Percentiles rank a stretch among this genome's conserved stretches.
Evolutionary conservation across 1,140 invertebrate species (phyloP).

Genomic region (Pseudomyrmex cubaensis): DNA sequence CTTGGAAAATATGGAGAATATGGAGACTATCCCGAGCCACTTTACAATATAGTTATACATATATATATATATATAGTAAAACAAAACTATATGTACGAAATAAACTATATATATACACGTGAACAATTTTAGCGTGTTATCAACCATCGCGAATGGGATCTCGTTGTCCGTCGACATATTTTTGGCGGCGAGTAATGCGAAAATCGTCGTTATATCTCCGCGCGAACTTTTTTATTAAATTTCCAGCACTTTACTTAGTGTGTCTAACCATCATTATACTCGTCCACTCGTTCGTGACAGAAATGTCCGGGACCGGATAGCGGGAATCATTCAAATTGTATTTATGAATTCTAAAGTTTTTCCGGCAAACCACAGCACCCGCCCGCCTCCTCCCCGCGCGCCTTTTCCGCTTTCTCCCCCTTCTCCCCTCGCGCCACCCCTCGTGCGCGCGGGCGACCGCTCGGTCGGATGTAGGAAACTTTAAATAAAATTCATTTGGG

Average conservation of each 20-base stretch:
- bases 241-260: constrained; percentile 35
- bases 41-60: background rate
- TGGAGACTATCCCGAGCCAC: background rate
- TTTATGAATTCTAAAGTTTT: constrained; percentile 79
- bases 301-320: constrained; percentile 60
- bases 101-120: too few relatives aligned
- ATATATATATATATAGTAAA: background rate
- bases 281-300: constrained; percentile 59
- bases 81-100: background rate
- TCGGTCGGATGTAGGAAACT: constrained; percentile 73
- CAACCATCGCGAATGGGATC: background rate
- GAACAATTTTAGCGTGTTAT: constrained; percentile 23
- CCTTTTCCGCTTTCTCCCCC: too few relatives aligned
- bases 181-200: constrained; percentile 16
- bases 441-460: too few relatives aligned
- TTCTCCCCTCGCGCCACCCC: too few relatives aligned
- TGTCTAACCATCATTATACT: constrained; percentile 66
- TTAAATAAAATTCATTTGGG: constrained; percentile 81
- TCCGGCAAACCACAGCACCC: constrained; percentile 65
- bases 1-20: background rate
- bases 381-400: too few relatives aligned
- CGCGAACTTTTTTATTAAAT: constrained; percentile 58
- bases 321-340: constrained; percentile 77
- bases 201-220: background rate
- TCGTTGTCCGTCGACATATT: constrained; percentile 35